Evolutionary conservation across 2,888 invertebrate species (phyloP).

Genomic region (Lampropteryx suffumata): DNA sequence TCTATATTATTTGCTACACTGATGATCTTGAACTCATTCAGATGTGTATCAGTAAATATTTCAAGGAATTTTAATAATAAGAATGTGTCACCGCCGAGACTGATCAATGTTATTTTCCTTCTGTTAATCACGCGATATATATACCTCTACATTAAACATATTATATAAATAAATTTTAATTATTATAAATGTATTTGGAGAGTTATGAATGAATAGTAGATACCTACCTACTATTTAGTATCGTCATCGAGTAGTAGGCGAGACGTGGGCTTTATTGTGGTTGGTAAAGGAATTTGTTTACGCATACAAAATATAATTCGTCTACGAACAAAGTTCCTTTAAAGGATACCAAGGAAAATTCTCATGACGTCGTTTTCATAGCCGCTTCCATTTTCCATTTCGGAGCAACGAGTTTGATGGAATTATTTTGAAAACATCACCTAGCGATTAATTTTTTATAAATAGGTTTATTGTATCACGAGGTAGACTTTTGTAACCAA

Average conservation of each 20-base stretch:
- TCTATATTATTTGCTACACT: slow-evolving; percentile 15
- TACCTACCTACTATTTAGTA: slow-evolving; percentile 28
- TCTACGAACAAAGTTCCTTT: too few relatives aligned
- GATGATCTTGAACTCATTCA: slow-evolving; percentile 17
- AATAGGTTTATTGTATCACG: slow-evolving; percentile 29
- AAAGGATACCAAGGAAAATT: too few relatives aligned
- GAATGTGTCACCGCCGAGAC: slow-evolving; percentile 27
- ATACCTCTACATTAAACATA: slow-evolving; percentile 10
- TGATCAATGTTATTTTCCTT: slow-evolving; percentile 28
- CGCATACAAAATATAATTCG: too few relatives aligned
- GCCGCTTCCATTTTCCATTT: too few relatives aligned
- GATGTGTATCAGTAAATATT: slow-evolving; percentile 27
- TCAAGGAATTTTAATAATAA: slow-evolving; percentile 30
- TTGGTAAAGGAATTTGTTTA: too few relatives aligned
- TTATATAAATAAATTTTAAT: too few relatives aligned
- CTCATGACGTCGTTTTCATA: not conserved
- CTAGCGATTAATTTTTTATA: slow-evolving; percentile 32
- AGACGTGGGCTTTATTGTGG: slow-evolving; percentile 3
- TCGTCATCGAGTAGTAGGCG: slow-evolving; percentile 23
- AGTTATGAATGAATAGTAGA: slow-evolving; percentile 28
- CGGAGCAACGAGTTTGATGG: not conserved
- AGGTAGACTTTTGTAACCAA: slow-evolving; percentile 31
- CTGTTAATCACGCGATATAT: slow-evolving; percentile 29
- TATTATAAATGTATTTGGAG: too few relatives aligned
- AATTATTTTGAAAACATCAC: slow-evolving; percentile 16